Base-by-base conservation (phyloP, 1,140 invertebrate genomes). In the Drosophila auraria region DNA sequence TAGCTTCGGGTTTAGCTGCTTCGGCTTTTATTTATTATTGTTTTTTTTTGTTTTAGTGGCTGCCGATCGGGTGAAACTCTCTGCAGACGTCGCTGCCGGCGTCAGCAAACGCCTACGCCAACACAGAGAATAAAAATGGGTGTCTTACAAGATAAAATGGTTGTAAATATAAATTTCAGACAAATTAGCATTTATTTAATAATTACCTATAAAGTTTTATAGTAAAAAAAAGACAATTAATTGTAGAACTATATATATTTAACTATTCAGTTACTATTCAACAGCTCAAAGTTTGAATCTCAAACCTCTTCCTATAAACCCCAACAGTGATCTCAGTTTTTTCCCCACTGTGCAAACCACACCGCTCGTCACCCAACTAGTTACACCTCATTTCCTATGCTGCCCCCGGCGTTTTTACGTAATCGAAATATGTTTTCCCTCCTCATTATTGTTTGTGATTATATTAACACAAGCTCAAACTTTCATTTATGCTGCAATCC, bases 401-500 rank as follows among this genome's bases (percentile, higher is more conserved):
- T 58, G 53, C 44, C 42, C 27, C 27, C 51, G 60, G 51, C 54
- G 17, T 56, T 38, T 80, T 87, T 87, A 89, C 69, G 83, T 81
- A 87, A 87, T 68, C 62, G 40, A 63, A 78, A 69, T 68, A 53
- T 89, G 77, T 87, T 87, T 87, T 89, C 84, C 84, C 82, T 76
- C 84, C 82, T 81, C 57, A 79, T 87, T 73, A 78, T 78, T 82
- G 68, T 66, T 70, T 47, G 59, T 75, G 69, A 71, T 72, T 69
- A 72, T 65, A 72, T 72, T 69, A 72, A 77, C 80, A 80, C 68
- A 68, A 77, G 44, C 68, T 44, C 62, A 68, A 84, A 89, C 84
- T 89, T 89, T 89, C 84, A 75, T 89, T 89, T 89, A 82, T 83
- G 84, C 70, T 84, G 84, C 80, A 87, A 87, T 79, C 56, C 44